Conservation (phyloP, 2,797 vertebrate genomes). For the Nasua narica region DNA sequence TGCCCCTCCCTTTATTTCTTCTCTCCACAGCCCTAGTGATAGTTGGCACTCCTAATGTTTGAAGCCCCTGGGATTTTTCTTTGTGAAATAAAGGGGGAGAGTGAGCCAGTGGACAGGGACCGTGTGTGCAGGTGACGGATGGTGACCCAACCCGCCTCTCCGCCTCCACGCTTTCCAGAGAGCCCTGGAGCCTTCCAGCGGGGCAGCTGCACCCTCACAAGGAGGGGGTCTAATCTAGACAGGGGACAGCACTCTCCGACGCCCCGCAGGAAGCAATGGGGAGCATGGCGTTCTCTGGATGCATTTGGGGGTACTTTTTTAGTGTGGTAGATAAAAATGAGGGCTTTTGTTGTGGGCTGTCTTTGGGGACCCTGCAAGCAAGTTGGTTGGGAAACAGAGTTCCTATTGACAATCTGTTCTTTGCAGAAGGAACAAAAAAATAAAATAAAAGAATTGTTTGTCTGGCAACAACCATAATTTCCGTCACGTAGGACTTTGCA, state of each 20-base stretch:
- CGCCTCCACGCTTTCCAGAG: neutral
- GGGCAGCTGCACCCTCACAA: neutral
- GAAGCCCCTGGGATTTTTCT: neutral
- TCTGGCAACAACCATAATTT: neutral
- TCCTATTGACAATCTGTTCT: neutral
- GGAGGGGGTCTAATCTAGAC: neutral
- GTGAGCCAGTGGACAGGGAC: neutral
- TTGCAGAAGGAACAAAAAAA: neutral
- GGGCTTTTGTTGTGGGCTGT: neutral
- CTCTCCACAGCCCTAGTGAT: neutral
- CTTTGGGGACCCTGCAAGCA: neutral
- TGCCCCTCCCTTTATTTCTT: neutral
- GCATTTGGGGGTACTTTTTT: neutral
- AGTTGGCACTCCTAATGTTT: neutral
- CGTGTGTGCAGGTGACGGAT: accelerated
- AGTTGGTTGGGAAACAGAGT: neutral
- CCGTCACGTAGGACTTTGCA: neutral
- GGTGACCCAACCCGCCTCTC: neutral
- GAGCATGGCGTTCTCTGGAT: neutral
- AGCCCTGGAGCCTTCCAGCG: neutral
- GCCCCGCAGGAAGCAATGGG: neutral
- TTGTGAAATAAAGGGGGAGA: neutral
- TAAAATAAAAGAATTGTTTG: neutral
- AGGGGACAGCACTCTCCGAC: neutral
- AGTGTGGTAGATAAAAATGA: neutral